A percentile compares a stretch with the other conserved stretches of the same genome.
Conservation (phyloP, 92 coral and sea anemone genomes). For the Bergia puertoricense region DNA sequence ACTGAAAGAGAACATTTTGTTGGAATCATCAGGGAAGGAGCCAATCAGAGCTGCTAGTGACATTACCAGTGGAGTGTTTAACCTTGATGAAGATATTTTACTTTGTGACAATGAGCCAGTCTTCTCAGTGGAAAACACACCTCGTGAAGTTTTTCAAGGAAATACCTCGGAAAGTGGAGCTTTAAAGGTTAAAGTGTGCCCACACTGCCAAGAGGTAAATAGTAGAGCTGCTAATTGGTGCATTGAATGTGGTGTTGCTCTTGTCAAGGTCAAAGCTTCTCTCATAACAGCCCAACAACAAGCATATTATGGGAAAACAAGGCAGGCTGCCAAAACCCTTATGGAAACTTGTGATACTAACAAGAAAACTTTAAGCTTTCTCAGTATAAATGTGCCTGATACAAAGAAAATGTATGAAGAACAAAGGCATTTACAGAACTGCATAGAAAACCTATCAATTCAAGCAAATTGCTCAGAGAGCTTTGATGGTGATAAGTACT, state of each 20-base stretch:
- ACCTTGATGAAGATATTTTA: slow-evolving; percentile 26
- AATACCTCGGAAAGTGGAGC: background rate
- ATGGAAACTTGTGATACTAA: slow-evolving; percentile 54
- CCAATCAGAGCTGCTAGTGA: slow-evolving; percentile 9
- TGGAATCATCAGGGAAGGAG: slow-evolving; percentile 2
- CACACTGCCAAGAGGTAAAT: slow-evolving; percentile 71
- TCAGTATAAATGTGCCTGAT: slow-evolving; percentile 37
- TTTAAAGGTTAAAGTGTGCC: slow-evolving; percentile 64
- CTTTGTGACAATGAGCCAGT: background rate
- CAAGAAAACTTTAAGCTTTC: slow-evolving; percentile 10
- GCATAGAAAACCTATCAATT: slow-evolving; percentile 52
- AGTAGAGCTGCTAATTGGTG: slow-evolving; percentile 91
- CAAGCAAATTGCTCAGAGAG: slow-evolving; percentile 48
- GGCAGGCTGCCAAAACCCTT: slow-evolving; percentile 56
- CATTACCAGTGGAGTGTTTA: background rate
- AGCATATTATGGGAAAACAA: slow-evolving; percentile 57
- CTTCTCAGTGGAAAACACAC: background rate
- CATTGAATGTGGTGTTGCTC: slow-evolving; percentile 86
- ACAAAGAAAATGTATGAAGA: slow-evolving; percentile 5
- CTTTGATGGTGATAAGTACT: slow-evolving; percentile 47
- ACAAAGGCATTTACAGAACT: slow-evolving; percentile 28
- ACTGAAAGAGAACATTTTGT: slow-evolving; percentile 10
- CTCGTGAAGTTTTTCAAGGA: background rate
- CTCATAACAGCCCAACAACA: slow-evolving; percentile 56
- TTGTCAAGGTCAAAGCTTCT: slow-evolving; percentile 61